Conservation (phyloP, 2,113 vertebrate genomes). For the Mustela lutreola region DNA sequence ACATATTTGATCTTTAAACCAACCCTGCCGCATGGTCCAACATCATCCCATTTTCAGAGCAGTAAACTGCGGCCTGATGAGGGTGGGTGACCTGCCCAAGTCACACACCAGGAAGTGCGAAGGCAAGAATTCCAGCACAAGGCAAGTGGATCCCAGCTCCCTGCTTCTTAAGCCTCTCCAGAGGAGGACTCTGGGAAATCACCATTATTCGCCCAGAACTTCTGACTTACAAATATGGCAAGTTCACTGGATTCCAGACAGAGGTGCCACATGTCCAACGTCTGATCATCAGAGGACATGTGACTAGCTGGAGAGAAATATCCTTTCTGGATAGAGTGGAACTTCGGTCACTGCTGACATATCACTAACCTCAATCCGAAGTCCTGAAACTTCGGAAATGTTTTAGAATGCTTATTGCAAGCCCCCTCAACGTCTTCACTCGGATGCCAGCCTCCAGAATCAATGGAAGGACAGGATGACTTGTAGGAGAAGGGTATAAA, state of each 20-base stretch:
- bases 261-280: not conserved
- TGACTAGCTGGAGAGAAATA: not conserved
- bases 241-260: not conserved
- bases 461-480: not conserved
- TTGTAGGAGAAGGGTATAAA: not conserved
- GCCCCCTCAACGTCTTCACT: not conserved
- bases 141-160: not conserved
- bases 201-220: not conserved
- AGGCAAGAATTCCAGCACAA: not conserved
- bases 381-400: not conserved
- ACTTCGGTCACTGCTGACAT: not conserved
- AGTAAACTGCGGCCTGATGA: not conserved
- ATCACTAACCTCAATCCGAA: conserved; percentile 22
- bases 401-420: conserved; percentile 24
- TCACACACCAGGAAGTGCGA: not conserved
- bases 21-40: not conserved
- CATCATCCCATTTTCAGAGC: not conserved
- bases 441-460: not conserved
- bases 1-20: conserved; percentile 12
- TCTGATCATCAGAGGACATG: not conserved
- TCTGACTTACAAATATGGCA: conserved; percentile 34
- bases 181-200: not conserved
- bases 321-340: not conserved
- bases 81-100: not conserved
- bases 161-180: not conserved